Conservation (phyloP, 1,140 invertebrate genomes). For the Cotesia vestalis region DNA sequence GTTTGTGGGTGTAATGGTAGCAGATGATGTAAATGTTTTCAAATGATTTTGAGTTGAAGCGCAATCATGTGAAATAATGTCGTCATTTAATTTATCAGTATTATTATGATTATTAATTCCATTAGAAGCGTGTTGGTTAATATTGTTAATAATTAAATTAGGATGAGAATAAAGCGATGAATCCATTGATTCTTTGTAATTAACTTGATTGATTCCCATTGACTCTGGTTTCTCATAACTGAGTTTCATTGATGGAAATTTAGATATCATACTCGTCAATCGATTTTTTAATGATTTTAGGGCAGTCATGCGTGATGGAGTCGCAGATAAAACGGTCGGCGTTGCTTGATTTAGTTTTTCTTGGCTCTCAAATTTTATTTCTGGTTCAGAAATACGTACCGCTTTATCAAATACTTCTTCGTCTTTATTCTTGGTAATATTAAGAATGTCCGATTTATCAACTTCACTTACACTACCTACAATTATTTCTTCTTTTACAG, state of each 20-base stretch:
- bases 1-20: constrained; percentile 1
- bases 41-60: constrained; percentile 13
- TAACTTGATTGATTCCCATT: background rate
- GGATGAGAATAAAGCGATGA: background rate
- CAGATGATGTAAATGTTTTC: constrained; percentile 10
- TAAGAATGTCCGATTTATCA: background rate
- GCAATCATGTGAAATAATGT: background rate
- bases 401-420: background rate
- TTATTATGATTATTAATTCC: constrained; percentile 11
- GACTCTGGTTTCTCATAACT: constrained; percentile 7
- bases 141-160: background rate
- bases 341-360: background rate
- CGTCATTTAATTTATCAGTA: constrained; percentile 4
- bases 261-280: constrained; percentile 42
- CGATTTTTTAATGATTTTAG: constrained; percentile 37
- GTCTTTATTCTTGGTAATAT: background rate
- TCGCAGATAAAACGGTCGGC: background rate
- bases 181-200: constrained; percentile 17
- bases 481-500: background rate
- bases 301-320: constrained; percentile 35
- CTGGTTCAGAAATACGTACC: constrained; percentile 28
- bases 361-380: background rate
- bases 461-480: background rate
- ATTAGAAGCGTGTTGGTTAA: background rate
- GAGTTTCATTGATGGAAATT: constrained; percentile 32